phyloP scores from a whole-genome alignment of 2,797 vertebrate genomes.

The Valencia hispanica region DNA sequence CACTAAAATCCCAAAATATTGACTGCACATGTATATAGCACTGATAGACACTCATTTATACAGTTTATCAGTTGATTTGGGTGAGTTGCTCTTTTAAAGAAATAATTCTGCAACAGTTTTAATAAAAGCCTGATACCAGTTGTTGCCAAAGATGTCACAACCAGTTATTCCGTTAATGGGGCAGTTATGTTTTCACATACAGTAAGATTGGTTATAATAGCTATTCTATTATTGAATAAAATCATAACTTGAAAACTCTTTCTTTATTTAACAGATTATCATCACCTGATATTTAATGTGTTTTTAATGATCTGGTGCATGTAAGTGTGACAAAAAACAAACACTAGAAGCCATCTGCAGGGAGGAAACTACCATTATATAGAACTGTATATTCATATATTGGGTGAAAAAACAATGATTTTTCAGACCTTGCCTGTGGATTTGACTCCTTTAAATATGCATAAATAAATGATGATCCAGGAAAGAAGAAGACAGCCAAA shows the following conservation, averaged over 20 bases:
- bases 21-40: too few relatives aligned
- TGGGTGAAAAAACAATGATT: neutral
- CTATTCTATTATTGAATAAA: neutral
- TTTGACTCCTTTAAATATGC: constrained; percentile 84
- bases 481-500: constrained; percentile 75
- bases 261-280: neutral
- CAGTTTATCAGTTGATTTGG: too few relatives aligned
- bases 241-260: neutral
- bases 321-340: neutral
- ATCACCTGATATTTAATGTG: neutral
- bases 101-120: neutral
- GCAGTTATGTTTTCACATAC: neutral
- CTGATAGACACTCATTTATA: too few relatives aligned
- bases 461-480: constrained; percentile 80
- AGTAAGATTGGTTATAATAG: neutral
- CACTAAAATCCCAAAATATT: too few relatives aligned
- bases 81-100: too few relatives aligned
- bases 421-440: constrained; percentile 81
- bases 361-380: neutral
- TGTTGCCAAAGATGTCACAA: neutral
- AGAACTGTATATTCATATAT: neutral
- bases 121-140: neutral
- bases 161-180: neutral
- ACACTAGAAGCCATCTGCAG: neutral
- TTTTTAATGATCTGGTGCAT: neutral